Evolutionary conservation across 30 jellyfish, hydroid and myxozoan genomes (phyloP).

Genomic region (Turritopsis dohrnii): DNA sequence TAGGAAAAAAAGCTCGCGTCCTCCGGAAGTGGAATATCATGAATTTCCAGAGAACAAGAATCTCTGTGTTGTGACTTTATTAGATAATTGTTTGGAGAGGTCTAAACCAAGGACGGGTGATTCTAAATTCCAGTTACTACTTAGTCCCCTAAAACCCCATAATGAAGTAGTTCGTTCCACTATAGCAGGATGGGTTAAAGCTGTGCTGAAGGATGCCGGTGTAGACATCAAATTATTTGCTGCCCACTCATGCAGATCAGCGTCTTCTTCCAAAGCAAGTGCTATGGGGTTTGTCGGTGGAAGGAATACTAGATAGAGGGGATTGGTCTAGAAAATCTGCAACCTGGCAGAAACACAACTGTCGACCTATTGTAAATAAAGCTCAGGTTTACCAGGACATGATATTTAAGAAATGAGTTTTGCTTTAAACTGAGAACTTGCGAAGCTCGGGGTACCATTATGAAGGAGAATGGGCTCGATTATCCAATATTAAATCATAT

Average conservation of each 20-base stretch:
- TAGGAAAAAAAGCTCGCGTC: constrained; percentile 30
- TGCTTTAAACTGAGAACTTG: background rate
- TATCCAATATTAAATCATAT: too few species aligned
- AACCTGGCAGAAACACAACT: background rate
- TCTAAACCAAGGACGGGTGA: constrained; percentile 27
- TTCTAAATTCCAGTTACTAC: constrained; percentile 11
- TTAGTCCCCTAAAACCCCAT: constrained; percentile 20
- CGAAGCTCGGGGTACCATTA: background rate
- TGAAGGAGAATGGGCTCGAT: background rate
- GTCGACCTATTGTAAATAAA: background rate
- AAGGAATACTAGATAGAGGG: background rate
- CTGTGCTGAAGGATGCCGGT: constrained; percentile 19
- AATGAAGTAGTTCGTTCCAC: constrained; percentile 21
- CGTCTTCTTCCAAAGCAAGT: constrained; percentile 22
- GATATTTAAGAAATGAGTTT: background rate
- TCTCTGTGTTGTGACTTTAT: constrained; percentile 25
- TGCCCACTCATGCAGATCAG: constrained; percentile 30
- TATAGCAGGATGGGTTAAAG: constrained; percentile 21
- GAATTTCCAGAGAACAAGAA: constrained; percentile 22
- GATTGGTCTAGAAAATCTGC: background rate
- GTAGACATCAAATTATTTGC: background rate
- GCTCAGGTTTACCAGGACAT: background rate
- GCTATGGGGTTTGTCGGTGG: constrained; percentile 22
- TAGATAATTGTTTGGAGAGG: constrained; percentile 28
- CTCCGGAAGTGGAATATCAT: constrained; percentile 25